Base-by-base conservation (phyloP, 2,113 vertebrate species). In the Butorides virescens region DNA sequence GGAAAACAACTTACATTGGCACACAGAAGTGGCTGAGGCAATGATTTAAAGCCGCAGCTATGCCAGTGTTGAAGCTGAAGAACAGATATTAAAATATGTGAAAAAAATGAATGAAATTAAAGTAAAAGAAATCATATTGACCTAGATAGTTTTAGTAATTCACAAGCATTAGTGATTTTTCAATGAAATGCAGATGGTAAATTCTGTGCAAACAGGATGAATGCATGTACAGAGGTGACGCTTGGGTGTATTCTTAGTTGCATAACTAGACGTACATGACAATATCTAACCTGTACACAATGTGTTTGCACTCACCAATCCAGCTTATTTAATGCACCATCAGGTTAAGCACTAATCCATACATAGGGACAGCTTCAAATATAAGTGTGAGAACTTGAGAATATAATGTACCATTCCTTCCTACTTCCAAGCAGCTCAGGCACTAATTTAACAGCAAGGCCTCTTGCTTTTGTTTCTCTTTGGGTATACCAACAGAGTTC, bases 11-110 rank as follows among this genome's bases (percentile, higher is more conserved):
- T 97, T 97, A 95, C 96, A 97, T 91, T 97, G 97, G 96, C 96
- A 97, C 94, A 96, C 79, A 97, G 96, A 96, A 98, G 96, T 95
- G 95, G 96, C 97, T 97, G 97, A 97, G 95, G 96, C 93, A 96
- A 97, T 90, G 97, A 97, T 74, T 98, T 97, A 98, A 97, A 97
- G 96, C 95, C 89, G 70, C 96, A 97, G 95, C 96, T 97, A 96
- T 97, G 95, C 94, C 97, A 96, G 87, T 96, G 96, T 89, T 95
- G 96, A 87, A 97, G 96, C 92, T 97, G 90, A 96, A 96, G 96
- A 96, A 97, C 68, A 97, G 95, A 97, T 80, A 96, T 96, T 97
- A 92, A 97, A 96, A 97, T 92, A 97, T 0, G 73, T 94, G 88
- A 88, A 94, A 95, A 90, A 92, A 93, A 94, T 19, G 61, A 90